These are phyloP conservation scores for Neomonachus schauinslandi DNA, from an alignment of 2,113 vertebrate genomes.

Conservation along the genomic window DNA sequence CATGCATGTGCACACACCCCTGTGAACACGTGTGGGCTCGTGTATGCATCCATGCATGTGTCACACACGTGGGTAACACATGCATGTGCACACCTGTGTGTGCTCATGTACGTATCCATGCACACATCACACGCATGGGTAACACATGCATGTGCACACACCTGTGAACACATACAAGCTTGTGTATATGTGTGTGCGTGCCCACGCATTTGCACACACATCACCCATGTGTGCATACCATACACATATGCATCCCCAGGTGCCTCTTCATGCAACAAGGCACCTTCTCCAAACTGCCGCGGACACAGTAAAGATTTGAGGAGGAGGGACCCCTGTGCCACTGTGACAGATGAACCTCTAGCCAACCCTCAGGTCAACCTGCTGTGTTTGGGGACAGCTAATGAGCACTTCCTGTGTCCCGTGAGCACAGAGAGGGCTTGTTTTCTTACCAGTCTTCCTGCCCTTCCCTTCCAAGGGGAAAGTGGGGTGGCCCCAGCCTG, in stretches of 20 bases:
- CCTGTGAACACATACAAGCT: too few species aligned
- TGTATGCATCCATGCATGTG: too few species aligned
- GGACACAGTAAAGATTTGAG: background rate
- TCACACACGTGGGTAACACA: too few species aligned
- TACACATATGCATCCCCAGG: rapidly evolving
- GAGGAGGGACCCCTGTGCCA: too few species aligned
- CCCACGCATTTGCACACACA: rapidly evolving
- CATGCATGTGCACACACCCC: too few species aligned
- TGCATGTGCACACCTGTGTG: too few species aligned
- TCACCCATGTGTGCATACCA: rapidly evolving
- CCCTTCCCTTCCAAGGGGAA: background rate
- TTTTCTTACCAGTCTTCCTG: background rate
- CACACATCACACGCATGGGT: too few species aligned
- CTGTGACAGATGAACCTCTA: background rate
- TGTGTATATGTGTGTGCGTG: too few species aligned
- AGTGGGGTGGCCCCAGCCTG: background rate
- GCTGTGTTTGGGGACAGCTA: background rate
- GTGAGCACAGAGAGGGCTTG: background rate
- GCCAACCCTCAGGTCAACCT: conserved; percentile 78
- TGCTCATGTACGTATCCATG: too few species aligned
- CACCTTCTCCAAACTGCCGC: background rate
- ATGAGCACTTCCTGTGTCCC: background rate
- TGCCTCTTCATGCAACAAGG: background rate
- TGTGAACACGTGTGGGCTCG: rapidly evolving
- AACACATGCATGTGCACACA: too few species aligned